Evolutionary conservation across 2,113 vertebrate species (phyloP).

Genomic region (Marmota flaviventris): DNA sequence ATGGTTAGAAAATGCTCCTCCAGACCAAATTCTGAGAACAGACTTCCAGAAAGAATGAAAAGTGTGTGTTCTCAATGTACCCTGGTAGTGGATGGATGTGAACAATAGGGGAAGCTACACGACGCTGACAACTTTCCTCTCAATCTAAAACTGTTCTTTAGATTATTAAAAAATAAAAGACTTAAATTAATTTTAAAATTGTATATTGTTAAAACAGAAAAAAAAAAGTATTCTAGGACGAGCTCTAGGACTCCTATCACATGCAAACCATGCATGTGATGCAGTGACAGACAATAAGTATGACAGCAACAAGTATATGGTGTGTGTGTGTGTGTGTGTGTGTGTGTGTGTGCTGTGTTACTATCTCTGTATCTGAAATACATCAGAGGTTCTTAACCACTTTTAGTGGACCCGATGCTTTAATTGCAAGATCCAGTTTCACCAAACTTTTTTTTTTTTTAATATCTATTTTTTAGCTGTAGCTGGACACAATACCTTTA

Average conservation of each 20-base stretch:
- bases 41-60: background rate
- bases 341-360: background rate
- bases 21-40: background rate
- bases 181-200: background rate
- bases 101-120: background rate
- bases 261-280: background rate
- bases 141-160: background rate
- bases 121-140: background rate
- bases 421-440: background rate
- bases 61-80: background rate
- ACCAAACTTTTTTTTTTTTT: background rate
- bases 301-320: too few relatives aligned
- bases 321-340: background rate
- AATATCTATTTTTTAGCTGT: too few relatives aligned
- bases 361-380: background rate
- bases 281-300: background rate
- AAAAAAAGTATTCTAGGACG: background rate
- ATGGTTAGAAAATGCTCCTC: background rate
- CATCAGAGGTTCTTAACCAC: background rate
- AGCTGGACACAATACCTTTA: too few relatives aligned
- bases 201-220: conserved; percentile 35
- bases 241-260: background rate
- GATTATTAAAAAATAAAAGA: background rate
- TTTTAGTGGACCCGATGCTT: accelerated
- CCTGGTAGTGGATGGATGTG: background rate